Evolutionary conservation across 2,888 invertebrate genomes (phyloP).

Genomic region (Acronicta aceris): DNA sequence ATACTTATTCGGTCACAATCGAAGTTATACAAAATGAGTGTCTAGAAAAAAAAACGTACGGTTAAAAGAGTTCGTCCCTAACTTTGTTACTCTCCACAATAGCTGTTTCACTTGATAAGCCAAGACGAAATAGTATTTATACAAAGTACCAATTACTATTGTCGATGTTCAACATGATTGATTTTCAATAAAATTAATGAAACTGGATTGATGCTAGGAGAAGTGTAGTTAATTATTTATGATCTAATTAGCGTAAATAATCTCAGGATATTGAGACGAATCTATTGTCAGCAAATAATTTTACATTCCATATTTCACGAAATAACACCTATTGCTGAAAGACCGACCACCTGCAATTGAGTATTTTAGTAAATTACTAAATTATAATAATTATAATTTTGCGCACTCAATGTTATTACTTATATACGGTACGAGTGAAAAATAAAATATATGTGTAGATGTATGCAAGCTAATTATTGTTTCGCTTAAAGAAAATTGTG

Average conservation of each 20-base stretch:
- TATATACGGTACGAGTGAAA: conserved; percentile 58
- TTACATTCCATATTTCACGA: conserved; percentile 58
- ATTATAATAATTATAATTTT: conserved; percentile 47
- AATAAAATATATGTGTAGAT: conserved; percentile 55
- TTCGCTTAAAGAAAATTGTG: conserved; percentile 55
- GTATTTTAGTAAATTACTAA: conserved; percentile 53
- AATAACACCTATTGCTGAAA: conserved; percentile 60
- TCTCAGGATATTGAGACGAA: conserved; percentile 37
- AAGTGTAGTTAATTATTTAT: conserved; percentile 40
- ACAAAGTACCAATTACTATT: conserved; percentile 47
- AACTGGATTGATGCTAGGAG: conserved; percentile 36
- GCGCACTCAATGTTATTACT: conserved; percentile 51
- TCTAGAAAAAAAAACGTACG: conserved; percentile 43
- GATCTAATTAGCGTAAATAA: conserved; percentile 31
- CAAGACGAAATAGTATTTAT: conserved; percentile 35
- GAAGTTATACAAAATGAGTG: conserved; percentile 37
- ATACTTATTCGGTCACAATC: conserved; percentile 23
- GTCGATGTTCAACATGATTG: conserved; percentile 37
- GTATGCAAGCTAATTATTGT: conserved; percentile 56
- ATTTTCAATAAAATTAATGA: conserved; percentile 35
- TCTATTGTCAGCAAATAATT: conserved; percentile 53
- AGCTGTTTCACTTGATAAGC: conserved; percentile 50
- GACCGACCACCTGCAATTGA: conserved; percentile 48
- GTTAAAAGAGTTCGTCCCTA: conserved; percentile 30
- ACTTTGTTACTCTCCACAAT: conserved; percentile 63